These are phyloP conservation scores for Dermatemys mawii DNA, from an alignment of 2,113 vertebrate genomes.

Conservation along the genomic window DNA sequence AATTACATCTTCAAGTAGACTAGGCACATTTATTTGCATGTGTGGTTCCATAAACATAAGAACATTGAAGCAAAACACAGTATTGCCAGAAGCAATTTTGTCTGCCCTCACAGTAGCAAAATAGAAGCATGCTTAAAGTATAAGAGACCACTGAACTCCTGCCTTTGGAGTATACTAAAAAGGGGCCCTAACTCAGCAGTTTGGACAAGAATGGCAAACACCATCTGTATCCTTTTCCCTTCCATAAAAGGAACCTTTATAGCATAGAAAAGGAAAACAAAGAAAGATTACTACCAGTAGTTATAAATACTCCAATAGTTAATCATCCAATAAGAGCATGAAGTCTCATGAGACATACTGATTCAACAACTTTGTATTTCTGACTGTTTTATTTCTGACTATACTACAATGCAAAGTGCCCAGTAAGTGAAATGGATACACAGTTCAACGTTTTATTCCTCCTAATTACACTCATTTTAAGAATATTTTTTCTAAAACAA, in stretches of 20 bases:
- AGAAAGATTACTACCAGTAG: constrained; percentile 61
- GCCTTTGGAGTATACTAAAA: constrained; percentile 58
- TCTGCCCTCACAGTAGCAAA: constrained; percentile 69
- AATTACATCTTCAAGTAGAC: constrained; percentile 63
- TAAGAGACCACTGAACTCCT: constrained; percentile 53
- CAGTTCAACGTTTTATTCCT: not conserved
- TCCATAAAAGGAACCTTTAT: constrained; percentile 77
- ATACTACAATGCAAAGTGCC: not conserved
- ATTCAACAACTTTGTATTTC: not conserved
- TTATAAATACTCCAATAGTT: constrained; percentile 59
- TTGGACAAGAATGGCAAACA: constrained; percentile 68
- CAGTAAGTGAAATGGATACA: not conserved
- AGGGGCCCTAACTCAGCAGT: constrained; percentile 53
- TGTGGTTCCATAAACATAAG: constrained; percentile 67
- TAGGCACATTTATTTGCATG: constrained; percentile 56
- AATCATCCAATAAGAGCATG: constrained; percentile 54
- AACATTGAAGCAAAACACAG: constrained; percentile 35
- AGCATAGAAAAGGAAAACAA: constrained; percentile 69
- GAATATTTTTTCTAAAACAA: not conserved
- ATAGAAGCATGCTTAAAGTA: constrained; percentile 51
- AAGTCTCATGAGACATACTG: constrained; percentile 22
- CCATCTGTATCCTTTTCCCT: constrained; percentile 79
- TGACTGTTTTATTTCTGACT: not conserved
- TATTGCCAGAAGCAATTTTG: constrained; percentile 69
- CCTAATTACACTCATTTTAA: not conserved